Evolutionary conservation across 2,888 invertebrate species (phyloP).

Genomic region (Lasioglossum marginatum): DNA sequence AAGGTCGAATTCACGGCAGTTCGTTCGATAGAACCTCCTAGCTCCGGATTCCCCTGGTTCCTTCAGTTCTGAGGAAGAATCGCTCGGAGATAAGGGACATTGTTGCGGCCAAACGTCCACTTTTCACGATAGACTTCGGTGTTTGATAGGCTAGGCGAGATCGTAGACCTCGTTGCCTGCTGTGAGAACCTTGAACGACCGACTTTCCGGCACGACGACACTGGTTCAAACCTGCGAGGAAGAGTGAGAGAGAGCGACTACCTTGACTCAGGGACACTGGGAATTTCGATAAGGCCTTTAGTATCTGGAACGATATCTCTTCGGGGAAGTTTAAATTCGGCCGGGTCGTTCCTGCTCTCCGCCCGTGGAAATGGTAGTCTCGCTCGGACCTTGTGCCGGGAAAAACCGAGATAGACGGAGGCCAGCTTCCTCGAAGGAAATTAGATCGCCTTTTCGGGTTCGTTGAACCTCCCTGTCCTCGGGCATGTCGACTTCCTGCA

Average conservation of each 20-base stretch:
- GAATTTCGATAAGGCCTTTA: background rate
- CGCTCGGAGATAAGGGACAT: conserved; percentile 32
- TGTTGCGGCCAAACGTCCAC: conserved; percentile 31
- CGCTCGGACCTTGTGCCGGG: background rate
- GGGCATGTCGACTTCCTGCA: background rate
- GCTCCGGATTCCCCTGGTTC: conserved; percentile 15
- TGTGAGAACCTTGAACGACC: conserved; percentile 34
- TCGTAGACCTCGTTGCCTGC: conserved; percentile 18
- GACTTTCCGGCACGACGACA: background rate
- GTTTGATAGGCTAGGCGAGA: conserved; percentile 25
- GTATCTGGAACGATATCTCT: background rate
- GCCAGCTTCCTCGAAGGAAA: conserved; percentile 18
- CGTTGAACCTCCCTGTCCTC: background rate
- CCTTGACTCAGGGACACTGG: conserved; percentile 13
- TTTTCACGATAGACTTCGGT: conserved; percentile 36
- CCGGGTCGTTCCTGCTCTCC: background rate
- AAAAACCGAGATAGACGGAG: background rate
- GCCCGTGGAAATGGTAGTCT: background rate
- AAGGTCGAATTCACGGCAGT: conserved; percentile 55
- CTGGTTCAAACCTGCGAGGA: background rate
- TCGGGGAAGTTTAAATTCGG: background rate
- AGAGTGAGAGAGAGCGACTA: background rate
- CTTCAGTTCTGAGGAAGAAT: background rate
- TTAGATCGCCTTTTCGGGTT: conserved; percentile 4
- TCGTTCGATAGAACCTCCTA: conserved; percentile 48